A percentile compares a stretch with the other conserved stretches of the same genome.
Evolutionary conservation across 2,113 vertebrate species (phyloP).

Genomic region (Channa maculata): DNA sequence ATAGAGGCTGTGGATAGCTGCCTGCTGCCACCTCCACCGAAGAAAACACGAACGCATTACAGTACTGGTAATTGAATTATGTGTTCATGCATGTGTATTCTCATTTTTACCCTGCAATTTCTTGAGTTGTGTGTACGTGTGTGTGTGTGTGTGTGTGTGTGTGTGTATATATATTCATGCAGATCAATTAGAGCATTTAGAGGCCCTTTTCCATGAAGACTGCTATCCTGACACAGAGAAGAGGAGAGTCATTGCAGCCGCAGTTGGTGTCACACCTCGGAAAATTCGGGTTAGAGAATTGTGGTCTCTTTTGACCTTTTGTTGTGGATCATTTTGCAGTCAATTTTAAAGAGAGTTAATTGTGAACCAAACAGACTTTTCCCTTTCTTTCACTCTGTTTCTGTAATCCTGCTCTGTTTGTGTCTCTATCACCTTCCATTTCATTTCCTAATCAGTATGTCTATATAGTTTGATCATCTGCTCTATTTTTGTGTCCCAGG

Average conservation of each 20-base stretch:
- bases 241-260: slow-evolving; percentile 88
- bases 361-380: no score
- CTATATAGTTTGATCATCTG: background rate
- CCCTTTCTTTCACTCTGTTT: no score
- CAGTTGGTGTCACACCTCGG: slow-evolving; percentile 92
- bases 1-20: slow-evolving; percentile 63
- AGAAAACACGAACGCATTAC: slow-evolving; percentile 93
- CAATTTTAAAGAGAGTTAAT: no score
- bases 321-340: no score
- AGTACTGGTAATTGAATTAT: slow-evolving; percentile 83
- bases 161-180: slow-evolving; percentile 30
- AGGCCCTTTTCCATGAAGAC: slow-evolving; percentile 91
- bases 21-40: slow-evolving; percentile 77
- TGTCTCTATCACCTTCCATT: background rate
- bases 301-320: slow-evolving; percentile 92
- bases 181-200: slow-evolving; percentile 93
- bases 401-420: background rate
- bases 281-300: no score
- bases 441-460: background rate
- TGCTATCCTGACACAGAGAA: slow-evolving; percentile 94
- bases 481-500: slow-evolving; percentile 76
- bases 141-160: no score
- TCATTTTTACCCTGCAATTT: slow-evolving; percentile 13
- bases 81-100: slow-evolving; percentile 2
- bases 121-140: background rate